Evolutionary conservation across 2,888 invertebrate genomes (phyloP), one percentile per base, ranked within the genome.

Genomic region (Torymus tubicola): DNA sequence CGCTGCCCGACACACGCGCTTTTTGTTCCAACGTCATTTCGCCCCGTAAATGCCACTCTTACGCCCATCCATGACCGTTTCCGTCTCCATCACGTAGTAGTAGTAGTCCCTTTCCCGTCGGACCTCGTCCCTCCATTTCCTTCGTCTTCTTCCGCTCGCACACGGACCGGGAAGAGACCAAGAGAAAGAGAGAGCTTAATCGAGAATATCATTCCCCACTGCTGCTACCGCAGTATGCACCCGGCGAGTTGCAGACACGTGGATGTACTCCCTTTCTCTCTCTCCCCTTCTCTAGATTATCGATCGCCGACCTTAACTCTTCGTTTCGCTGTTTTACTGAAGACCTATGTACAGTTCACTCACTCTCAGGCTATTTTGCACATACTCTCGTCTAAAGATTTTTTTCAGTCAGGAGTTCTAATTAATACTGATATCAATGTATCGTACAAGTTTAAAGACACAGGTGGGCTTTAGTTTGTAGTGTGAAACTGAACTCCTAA

Each of bases 151-250:
- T 57, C 73, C 71, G 64, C 52, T 63, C 58, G 53, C 18, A 21
- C 57, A 14, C 81, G 63, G 68, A 69, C 91, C 86, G 77, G 89
- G 87, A 8, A 8, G 42, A 42, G 8, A 42, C 8, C 5, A 8
- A 42, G 42, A 42, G 42, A 42, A 1, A 4, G 8, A 5, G 10
- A 42, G 81, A 90, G 86, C 72, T 88, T 88, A 82, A 90, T 86
- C 87, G 86, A 72, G 86, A 78, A 81, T 79, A 85, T 72, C 85
- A 78, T 87, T 87, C 85, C 31, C 86, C 86, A 57, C 70, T 52
- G 13, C 76, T n/a, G 60, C 42, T 5, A 8, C 42, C 42, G 42
- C 42, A 42, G 42, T 42, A 42, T 8, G 8, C 42, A 8, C 42
- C 42, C 42, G 8, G 42, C 42, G 42, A 42, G 42, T 42, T 42